Evolutionary conservation across 2,888 invertebrate species (phyloP).

Genomic region (Hedya salicella): DNA sequence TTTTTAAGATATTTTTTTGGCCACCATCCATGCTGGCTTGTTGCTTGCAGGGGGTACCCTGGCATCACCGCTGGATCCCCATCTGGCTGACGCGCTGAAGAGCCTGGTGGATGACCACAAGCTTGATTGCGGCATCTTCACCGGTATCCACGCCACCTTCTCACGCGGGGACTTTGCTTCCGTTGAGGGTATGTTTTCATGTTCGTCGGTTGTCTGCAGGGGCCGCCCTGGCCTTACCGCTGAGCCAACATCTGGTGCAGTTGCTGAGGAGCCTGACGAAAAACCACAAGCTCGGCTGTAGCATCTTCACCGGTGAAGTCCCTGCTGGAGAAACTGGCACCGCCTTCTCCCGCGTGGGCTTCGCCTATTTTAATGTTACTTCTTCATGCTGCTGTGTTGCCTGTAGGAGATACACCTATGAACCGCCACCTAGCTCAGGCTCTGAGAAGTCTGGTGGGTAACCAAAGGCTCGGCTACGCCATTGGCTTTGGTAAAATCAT

Average conservation of each 20-base stretch:
- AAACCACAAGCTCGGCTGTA: slow-evolving; percentile 1
- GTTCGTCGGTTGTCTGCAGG: slow-evolving; percentile 31
- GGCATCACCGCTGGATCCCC: slow-evolving; percentile 51
- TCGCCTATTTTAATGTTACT: slow-evolving; percentile 29
- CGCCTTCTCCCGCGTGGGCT: slow-evolving; percentile 35
- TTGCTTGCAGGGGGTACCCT: slow-evolving; percentile 52
- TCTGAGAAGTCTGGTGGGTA: too few species aligned
- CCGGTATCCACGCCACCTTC: slow-evolving; percentile 35
- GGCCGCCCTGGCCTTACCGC: too few species aligned
- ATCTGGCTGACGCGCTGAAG: slow-evolving; percentile 51
- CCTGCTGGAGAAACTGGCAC: too few species aligned
- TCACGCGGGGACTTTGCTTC: slow-evolving; percentile 40
- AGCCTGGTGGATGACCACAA: background rate
- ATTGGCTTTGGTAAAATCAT: too few species aligned
- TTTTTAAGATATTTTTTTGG: too few species aligned
- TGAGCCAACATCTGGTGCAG: too few species aligned
- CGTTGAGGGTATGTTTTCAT: slow-evolving; percentile 25
- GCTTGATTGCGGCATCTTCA: slow-evolving; percentile 29
- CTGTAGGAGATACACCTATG: too few species aligned
- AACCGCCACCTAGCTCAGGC: too few species aligned
- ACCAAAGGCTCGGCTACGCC: too few species aligned
- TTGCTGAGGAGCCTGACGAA: slow-evolving; percentile 6
- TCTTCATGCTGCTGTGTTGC: background rate
- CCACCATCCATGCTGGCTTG: too few species aligned
- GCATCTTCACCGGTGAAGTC: slow-evolving; percentile 37